Percentiles rank a stretch among this genome's conserved stretches.
These are phyloP conservation scores for Sphaerodactylus townsendi DNA, from an alignment of 2,113 vertebrate species.

Conservation along the genomic window DNA sequence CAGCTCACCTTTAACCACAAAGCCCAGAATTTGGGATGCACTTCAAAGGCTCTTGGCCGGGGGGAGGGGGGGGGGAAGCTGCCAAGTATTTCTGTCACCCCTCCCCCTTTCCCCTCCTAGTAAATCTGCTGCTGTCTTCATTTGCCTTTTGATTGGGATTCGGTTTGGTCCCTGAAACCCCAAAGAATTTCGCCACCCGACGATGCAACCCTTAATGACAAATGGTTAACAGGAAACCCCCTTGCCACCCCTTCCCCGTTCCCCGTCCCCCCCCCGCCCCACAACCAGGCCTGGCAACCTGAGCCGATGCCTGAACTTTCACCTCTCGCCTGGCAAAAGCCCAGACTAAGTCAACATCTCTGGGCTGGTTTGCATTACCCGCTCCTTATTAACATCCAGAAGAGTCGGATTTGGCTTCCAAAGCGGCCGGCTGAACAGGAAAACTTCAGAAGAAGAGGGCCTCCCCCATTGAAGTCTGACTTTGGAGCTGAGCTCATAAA, in stretches of 20 bases:
- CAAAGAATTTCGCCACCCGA: constrained; percentile 51
- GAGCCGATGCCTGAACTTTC: constrained; percentile 69
- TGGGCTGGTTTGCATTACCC: constrained; percentile 72
- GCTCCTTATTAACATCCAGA: constrained; percentile 70
- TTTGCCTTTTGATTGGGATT: constrained; percentile 51
- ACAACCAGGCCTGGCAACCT: constrained; percentile 58
- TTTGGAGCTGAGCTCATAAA: constrained; percentile 68
- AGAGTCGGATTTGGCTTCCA: constrained; percentile 61
- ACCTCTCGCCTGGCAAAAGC: constrained; percentile 62
- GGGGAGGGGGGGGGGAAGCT: no score
- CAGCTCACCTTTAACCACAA: neutral
- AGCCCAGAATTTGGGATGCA: constrained; percentile 41
- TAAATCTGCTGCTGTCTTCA: constrained; percentile 61
- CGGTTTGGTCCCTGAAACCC: constrained; percentile 51
- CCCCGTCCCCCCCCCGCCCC: neutral
- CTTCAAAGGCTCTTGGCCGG: constrained; percentile 56
- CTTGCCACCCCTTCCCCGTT: constrained; percentile 47
- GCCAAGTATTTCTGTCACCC: constrained; percentile 65
- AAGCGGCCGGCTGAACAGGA: constrained; percentile 66
- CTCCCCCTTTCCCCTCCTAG: constrained; percentile 34
- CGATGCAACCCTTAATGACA: constrained; percentile 64
- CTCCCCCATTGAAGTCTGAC: constrained; percentile 61
- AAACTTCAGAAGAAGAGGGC: constrained; percentile 61
- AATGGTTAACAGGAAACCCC: constrained; percentile 61
- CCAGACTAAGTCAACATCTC: constrained; percentile 63